These are phyloP conservation scores for Ammodytes dubius DNA, from an alignment of 2,113 vertebrate species.

Conservation along the genomic window DNA sequence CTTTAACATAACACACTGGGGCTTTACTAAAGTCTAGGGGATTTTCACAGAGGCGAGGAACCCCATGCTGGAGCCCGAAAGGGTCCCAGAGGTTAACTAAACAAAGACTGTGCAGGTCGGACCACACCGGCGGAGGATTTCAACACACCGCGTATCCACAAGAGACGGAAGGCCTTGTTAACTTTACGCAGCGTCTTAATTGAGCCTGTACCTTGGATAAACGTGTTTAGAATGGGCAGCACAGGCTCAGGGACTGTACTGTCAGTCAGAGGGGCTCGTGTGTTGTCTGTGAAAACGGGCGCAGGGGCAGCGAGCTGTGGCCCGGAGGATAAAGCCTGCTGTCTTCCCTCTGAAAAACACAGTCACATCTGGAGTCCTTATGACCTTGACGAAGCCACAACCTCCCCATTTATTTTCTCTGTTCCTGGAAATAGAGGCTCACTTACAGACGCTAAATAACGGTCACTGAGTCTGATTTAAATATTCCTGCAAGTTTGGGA, in stretches of 20 bases:
- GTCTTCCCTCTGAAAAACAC: conserved; percentile 63
- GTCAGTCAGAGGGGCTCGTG: conserved; percentile 39
- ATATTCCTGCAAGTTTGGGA: background rate
- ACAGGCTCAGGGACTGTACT: conserved; percentile 13
- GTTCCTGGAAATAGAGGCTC: conserved; percentile 57
- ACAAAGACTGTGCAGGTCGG: conserved; percentile 93
- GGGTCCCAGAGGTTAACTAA: conserved; percentile 94
- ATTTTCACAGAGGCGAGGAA: conserved; percentile 58
- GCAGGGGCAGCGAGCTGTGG: conserved; percentile 48
- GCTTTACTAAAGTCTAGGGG: conserved; percentile 70
- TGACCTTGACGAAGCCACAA: conserved; percentile 66
- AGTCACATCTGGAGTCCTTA: conserved; percentile 80
- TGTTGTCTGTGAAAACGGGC: conserved; percentile 37
- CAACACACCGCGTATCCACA: conserved; percentile 86
- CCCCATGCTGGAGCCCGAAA: conserved; percentile 86
- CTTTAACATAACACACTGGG: conserved; percentile 60
- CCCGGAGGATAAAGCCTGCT: conserved; percentile 60
- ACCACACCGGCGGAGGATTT: conserved; percentile 93
- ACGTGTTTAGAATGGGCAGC: conserved; percentile 12
- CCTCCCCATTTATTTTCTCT: conserved; percentile 50
- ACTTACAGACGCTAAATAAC: conserved; percentile 31
- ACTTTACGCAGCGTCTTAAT: conserved; percentile 87
- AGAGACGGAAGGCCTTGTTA: conserved; percentile 88
- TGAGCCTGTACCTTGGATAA: conserved; percentile 85
- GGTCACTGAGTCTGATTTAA: conserved; percentile 9